Conservation (phyloP, 2,888 invertebrate genomes). For the Noctuana brunneofusca region DNA sequence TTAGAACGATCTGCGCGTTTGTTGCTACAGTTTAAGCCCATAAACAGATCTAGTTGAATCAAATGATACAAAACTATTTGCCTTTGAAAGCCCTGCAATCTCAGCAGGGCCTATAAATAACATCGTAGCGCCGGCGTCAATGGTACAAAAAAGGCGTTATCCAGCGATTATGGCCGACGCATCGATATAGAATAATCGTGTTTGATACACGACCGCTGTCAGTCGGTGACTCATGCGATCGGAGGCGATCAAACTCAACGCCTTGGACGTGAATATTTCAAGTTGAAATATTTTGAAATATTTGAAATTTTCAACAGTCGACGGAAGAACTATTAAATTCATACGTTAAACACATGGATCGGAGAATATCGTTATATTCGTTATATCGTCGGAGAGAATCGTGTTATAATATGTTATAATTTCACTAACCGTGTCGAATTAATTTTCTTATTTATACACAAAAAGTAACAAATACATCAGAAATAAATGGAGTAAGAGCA, state of each 20-base stretch:
- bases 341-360: neutral
- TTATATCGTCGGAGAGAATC: too few species aligned
- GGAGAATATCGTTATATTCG: neutral
- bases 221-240: slow-evolving; percentile 18
- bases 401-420: too few species aligned
- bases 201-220: slow-evolving; percentile 17
- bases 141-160: slow-evolving; percentile 31
- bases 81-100: slow-evolving; percentile 32
- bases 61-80: slow-evolving; percentile 32
- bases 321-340: neutral
- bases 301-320: neutral
- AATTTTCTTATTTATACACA: neutral
- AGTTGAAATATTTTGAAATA: too few species aligned
- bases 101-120: slow-evolving; percentile 31
- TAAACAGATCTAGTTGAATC: slow-evolving; percentile 25
- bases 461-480: neutral
- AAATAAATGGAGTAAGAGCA: neutral
- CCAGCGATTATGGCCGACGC: slow-evolving; percentile 31
- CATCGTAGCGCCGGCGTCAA: slow-evolving; percentile 32
- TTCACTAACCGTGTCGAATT: too few species aligned
- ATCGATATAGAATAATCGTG: slow-evolving; percentile 29
- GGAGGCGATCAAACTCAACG: neutral
- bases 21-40: slow-evolving; percentile 16
- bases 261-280: neutral
- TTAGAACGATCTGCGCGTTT: neutral